Evolutionary conservation across 2,888 invertebrate species (phyloP), one percentile per base, ranked within the genome.

Genomic region (Hemaris fuciformis): DNA sequence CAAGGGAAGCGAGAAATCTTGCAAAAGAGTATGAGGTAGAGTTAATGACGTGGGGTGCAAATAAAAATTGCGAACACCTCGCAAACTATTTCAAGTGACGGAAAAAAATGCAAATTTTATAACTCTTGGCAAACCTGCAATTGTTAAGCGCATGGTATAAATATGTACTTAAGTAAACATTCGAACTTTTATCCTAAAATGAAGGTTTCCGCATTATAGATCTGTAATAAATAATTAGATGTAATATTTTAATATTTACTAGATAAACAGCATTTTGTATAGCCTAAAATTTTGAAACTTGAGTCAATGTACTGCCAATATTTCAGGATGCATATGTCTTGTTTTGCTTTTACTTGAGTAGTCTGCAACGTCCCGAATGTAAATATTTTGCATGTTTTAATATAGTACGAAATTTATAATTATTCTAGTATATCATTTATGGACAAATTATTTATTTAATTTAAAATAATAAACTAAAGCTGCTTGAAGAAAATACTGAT

Each of bases 101-200:
- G 89, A 91, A 91, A 91, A 91, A 87, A 91, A 91, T 91, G 91
- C 91, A 83, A 91, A 91, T 91, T 91, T 91, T 90, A 88, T 74
- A 90, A 91, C 89, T 86, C 82, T 87, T 91, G 91, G 91, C 91
- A 91, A 91, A 91, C 91, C 90, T 91, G 91, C 91, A 91, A 91
- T 91, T 91, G 91, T 91, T 91, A 91, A 91, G 90, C 83, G 85
- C 84, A 80, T 76, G 66, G 69, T 62, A 58, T 65, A 66, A 66
- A 63, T 67, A 64, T 34, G 67, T 66, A 72, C 64, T 63, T 64
- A 62, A 73, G 66, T 64, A 72, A 70, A 69, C 64, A 71, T 68
- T 70, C 73, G 68, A 69, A 72, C 73, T 66, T 67, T 73, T 72
- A 70, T 73, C 69, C 65, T 77, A 76, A 67, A 62, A 69, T 70